Percentiles rank a stretch among this genome's conserved stretches.
Evolutionary conservation across 2,113 vertebrate species (phyloP).

Genomic region (Cryptomyrus ogoouensis): DNA sequence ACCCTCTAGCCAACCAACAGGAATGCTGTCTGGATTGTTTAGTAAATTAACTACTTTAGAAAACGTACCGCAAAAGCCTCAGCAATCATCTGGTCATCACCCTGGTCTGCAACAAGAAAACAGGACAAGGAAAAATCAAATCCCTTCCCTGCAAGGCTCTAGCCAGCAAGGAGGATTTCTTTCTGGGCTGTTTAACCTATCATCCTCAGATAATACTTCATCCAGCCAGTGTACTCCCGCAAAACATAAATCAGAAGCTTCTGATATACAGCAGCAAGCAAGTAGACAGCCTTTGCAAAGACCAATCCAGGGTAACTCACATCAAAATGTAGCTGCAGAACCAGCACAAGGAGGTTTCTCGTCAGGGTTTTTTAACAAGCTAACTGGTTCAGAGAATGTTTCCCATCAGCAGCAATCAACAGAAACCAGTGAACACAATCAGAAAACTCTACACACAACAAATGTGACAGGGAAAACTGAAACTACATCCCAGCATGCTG

Average conservation of each 20-base stretch:
- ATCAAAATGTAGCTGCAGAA: constrained; percentile 43
- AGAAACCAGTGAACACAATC: constrained; percentile 30
- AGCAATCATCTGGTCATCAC: constrained; percentile 42
- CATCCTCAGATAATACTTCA: constrained; percentile 31
- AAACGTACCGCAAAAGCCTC: constrained; percentile 37
- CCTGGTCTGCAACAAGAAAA: constrained; percentile 34
- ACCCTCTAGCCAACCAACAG: constrained; percentile 24
- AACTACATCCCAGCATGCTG: constrained; percentile 33
- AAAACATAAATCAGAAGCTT: constrained; percentile 34
- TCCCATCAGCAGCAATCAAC: constrained; percentile 37
- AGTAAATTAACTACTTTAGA: constrained; percentile 51
- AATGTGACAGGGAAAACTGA: constrained; percentile 29
- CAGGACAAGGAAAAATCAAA: constrained; percentile 32
- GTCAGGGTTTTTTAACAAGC: constrained; percentile 66
- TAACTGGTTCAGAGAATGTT: constrained; percentile 58
- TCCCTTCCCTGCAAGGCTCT: constrained; percentile 39
- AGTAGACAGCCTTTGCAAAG: constrained; percentile 54
- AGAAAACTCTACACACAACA: constrained; percentile 25
- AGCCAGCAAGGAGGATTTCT: constrained; percentile 55
- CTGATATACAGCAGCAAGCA: constrained; percentile 39
- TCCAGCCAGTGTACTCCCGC: constrained; percentile 18
- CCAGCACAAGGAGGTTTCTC: constrained; percentile 52
- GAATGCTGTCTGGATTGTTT: constrained; percentile 52
- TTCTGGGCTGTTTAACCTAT: constrained; percentile 49
- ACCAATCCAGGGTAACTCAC: constrained; percentile 53